Conservation (phyloP, 2,113 vertebrate genomes). For the Hypanus sabinus region DNA sequence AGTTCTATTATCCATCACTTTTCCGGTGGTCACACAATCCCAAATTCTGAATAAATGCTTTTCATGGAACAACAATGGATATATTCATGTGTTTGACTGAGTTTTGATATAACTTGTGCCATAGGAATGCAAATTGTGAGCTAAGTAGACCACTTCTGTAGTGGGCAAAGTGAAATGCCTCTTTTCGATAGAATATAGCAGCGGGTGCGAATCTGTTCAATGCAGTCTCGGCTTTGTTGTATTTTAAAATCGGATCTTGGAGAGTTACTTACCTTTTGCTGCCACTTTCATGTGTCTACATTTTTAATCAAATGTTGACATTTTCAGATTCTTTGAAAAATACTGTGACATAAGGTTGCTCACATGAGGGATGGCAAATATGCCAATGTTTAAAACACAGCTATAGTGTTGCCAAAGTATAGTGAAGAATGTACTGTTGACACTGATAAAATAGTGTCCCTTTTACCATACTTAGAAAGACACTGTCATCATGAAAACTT, state of each 20-base stretch:
- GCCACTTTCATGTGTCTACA: conserved; percentile 37
- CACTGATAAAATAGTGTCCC: conserved; percentile 24
- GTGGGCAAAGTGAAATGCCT: background rate
- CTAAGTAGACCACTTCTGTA: background rate
- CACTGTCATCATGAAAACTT: conserved; percentile 8
- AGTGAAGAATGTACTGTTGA: conserved; percentile 20
- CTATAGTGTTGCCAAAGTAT: conserved; percentile 30
- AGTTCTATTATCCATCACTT: background rate
- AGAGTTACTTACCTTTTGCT: conserved; percentile 34
- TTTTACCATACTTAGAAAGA: background rate
- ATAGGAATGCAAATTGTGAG: background rate
- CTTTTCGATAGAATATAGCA: background rate
- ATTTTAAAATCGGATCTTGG: background rate
- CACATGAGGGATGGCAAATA: conserved; percentile 37
- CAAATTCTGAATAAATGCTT: background rate
- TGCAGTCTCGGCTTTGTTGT: background rate
- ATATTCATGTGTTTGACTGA: background rate
- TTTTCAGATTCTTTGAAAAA: conserved; percentile 37
- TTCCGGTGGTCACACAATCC: background rate
- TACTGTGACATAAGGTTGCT: conserved; percentile 38
- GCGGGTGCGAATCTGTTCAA: background rate
- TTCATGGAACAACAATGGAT: background rate
- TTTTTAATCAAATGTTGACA: conserved; percentile 37
- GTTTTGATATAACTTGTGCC: background rate
- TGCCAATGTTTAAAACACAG: conserved; percentile 38